These are phyloP conservation scores for Tolypeutes matacus DNA, from an alignment of 2,797 vertebrate species.

Conservation along the genomic window DNA sequence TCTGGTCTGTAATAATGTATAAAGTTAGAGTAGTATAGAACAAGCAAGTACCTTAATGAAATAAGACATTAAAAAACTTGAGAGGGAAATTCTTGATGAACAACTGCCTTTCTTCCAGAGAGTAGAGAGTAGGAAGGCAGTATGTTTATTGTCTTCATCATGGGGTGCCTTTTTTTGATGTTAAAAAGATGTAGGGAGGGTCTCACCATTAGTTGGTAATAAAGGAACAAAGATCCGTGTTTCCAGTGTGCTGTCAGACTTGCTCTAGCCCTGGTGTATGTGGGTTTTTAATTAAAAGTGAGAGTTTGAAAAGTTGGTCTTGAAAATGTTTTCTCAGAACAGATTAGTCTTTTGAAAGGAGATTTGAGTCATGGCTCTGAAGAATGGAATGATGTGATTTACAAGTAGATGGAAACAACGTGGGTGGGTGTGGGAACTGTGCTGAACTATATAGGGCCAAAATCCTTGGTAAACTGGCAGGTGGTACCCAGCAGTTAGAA, in stretches of 20 bases:
- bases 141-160: background rate
- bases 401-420: background rate
- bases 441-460: background rate
- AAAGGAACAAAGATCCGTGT: background rate
- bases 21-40: background rate
- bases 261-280: background rate
- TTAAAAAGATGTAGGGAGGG: background rate
- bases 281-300: background rate
- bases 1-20: background rate
- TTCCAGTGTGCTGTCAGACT: background rate
- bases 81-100: background rate
- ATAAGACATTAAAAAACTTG: background rate
- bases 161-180: slow-evolving; percentile 6
- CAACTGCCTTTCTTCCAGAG: background rate
- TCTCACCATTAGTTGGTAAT: background rate
- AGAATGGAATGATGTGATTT: background rate
- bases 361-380: background rate
- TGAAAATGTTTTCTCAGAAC: background rate
- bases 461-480: background rate
- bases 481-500: background rate
- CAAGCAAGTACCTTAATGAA: background rate
- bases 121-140: too few relatives aligned
- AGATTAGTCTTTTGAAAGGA: background rate
- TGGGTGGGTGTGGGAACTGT: background rate
- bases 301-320: background rate